Evolutionary conservation across 1,140 invertebrate genomes (phyloP), one percentile per base, ranked within the genome.

Genomic region (Dinoponera quadriceps): DNA sequence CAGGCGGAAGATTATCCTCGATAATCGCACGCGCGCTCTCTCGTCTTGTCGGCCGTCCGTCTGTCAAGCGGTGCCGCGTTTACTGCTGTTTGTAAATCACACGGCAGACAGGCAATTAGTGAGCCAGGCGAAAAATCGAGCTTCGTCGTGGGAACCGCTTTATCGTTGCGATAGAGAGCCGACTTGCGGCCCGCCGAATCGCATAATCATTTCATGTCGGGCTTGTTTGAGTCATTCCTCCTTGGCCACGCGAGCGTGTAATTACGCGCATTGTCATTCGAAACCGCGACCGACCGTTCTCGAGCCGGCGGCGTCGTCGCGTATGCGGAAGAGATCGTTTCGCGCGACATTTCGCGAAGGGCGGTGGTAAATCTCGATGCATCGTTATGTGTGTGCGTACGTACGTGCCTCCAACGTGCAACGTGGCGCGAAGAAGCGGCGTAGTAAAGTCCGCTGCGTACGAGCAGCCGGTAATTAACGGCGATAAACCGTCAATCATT

Each of bases 41-140:
- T 20, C 48, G 74, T 78, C 74, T 78, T 78, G 75, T 80, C 75
- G 65, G 75, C 75, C 75, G 75, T 80, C 75, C 65, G 75, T 80
- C 75, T 44, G 65, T 80, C 75, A 80, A 48, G 14, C 51, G 51
- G 38, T 7, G 20, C 69, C 65, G 75, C 66, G 75, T 80, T 80
- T 80, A 80, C 75, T 80, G 75, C 75, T 71, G 75, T 80, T 80
- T 80, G 75, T 57, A 80, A 80, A 80, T 80, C 75, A 80, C 65
- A 48, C 22, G 51, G 51, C 75, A 33, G 75, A 80, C 75, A 80
- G 75, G 75, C 22, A 80, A 80, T 80, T 80, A 80, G 65, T 51
- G 51, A 54, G 22, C 22, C 51, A 18, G 5, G 75, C 51, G 75
- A 80, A 80, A 80, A 80, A 80, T 80, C 75, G 51, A 59, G 51